Evolutionary conservation across 1,140 invertebrate genomes (phyloP).

Genomic region (Calephelis virginiensis): DNA sequence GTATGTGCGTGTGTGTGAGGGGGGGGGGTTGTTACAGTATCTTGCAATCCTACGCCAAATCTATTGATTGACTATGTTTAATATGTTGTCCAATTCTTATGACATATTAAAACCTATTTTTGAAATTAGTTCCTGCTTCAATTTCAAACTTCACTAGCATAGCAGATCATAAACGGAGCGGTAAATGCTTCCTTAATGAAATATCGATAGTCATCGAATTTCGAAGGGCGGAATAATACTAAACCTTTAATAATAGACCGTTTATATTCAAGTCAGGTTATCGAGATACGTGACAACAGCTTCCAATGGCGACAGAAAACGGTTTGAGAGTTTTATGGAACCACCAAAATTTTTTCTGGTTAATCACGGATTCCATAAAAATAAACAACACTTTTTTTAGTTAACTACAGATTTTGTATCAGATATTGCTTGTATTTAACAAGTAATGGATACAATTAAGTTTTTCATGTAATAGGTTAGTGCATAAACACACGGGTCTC

Average conservation of each 20-base stretch:
- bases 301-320: slow-evolving; percentile 8
- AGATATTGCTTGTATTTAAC: too few relatives aligned
- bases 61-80: too few relatives aligned
- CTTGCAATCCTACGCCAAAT: too few relatives aligned
- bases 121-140: neutral
- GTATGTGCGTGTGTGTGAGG: too few relatives aligned
- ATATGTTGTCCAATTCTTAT: too few relatives aligned
- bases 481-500: too few relatives aligned
- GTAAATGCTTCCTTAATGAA: slow-evolving; percentile 13
- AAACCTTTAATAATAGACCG: slow-evolving; percentile 15
- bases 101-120: neutral
- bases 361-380: slow-evolving; percentile 4
- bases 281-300: slow-evolving; percentile 18
- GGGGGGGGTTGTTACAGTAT: too few relatives aligned
- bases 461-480: too few relatives aligned
- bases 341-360: neutral
- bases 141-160: neutral
- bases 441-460: too few relatives aligned
- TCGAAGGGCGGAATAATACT: slow-evolving; percentile 14
- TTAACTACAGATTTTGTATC: too few relatives aligned
- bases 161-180: neutral
- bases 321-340: slow-evolving; percentile 17
- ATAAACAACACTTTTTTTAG: too few relatives aligned
- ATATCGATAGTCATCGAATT: slow-evolving; percentile 17
- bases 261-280: slow-evolving; percentile 23